These are phyloP conservation scores for Malacoctenus gilli DNA, from an alignment of 2,797 vertebrate species.

Conservation along the genomic window DNA sequence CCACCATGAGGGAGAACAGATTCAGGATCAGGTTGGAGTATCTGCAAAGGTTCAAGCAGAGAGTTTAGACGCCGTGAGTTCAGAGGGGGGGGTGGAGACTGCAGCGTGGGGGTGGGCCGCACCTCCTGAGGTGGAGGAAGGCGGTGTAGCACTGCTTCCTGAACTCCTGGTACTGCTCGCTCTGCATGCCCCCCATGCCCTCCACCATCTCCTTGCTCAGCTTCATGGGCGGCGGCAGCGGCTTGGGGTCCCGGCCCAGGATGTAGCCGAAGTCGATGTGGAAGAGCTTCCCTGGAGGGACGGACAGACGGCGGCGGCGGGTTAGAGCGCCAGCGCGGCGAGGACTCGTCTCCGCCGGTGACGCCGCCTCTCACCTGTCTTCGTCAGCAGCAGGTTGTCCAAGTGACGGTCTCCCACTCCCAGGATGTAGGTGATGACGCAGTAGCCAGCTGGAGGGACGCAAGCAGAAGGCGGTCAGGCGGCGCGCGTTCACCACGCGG, in stretches of 20 bases:
- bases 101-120: no score
- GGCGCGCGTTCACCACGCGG: no score
- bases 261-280: slow-evolving; percentile 99
- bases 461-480: no score
- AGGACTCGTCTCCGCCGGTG: background rate
- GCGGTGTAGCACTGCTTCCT: slow-evolving; percentile 98
- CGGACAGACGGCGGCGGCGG: no score
- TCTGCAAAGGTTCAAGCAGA: no score
- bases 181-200: slow-evolving; percentile 98
- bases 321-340: no score
- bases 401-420: slow-evolving; percentile 97
- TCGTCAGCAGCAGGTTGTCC: slow-evolving; percentile 96
- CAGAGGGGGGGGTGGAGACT: no score
- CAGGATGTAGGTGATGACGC: slow-evolving; percentile 97
- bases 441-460: slow-evolving; percentile 90
- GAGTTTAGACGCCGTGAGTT: no score
- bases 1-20: slow-evolving; percentile 98
- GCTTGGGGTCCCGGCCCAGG: slow-evolving; percentile 96
- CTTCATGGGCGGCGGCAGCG: slow-evolving; percentile 97
- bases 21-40: slow-evolving; percentile 99
- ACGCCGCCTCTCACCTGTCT: slow-evolving; percentile 85
- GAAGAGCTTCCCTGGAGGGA: slow-evolving; percentile 90
- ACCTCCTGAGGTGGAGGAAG: slow-evolving; percentile 96
- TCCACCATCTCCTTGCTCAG: slow-evolving; percentile 99
- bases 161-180: slow-evolving; percentile 98